Evolutionary conservation across 2,797 vertebrate genomes (phyloP), one percentile per base, ranked within the genome.

Genomic region (Chelidonichthys spinosus): DNA sequence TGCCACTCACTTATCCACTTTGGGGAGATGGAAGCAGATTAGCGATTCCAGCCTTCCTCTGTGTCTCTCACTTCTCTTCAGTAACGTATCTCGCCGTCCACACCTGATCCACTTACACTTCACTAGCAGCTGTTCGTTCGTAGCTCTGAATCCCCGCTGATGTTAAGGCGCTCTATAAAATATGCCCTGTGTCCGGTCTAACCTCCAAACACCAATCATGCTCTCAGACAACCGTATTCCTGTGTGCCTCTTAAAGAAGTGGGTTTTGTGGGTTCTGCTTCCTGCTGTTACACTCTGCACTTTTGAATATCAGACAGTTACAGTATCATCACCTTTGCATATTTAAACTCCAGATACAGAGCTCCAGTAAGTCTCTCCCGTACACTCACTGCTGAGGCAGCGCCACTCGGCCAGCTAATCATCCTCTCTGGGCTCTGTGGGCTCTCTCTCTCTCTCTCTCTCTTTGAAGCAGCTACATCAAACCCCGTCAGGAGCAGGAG

Each of bases 381-480:
- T 2, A 2, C 8, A 14, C 46, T 15, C 54, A 49, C 8, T 69
- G 76, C 79, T 77, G 85, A 79, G 63, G 63, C 74, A 59, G 81
- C 73, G 33, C 2, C 3, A 15, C 7, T 56, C 69, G 63, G 49
- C 35, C 59, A 15, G 77, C 74, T 78, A 63, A 72, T 76, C 58
- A 8, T n/a, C 11, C 60, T 71, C 71, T 58, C 25, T 17, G 4
- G 74, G 52, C 25, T 25, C 25, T 25, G 25, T 25, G 25, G 25
- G 25, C 25, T 25, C 25, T 25, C 25, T 25, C 25, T 25, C n/a
- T n/a, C n/a, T n/a, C 63, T 49, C n/a, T 7, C 33, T 56, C 37
- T 3, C 14, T 80, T 70, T 85, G 61, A 83, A 75, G 56, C 43
- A 55, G 69, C 14, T 4, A 56, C 64, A 83, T 83, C 74, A 81